Evolutionary conservation across 1,140 invertebrate species (phyloP).

Genomic region (Calliopsis andreniformis): DNA sequence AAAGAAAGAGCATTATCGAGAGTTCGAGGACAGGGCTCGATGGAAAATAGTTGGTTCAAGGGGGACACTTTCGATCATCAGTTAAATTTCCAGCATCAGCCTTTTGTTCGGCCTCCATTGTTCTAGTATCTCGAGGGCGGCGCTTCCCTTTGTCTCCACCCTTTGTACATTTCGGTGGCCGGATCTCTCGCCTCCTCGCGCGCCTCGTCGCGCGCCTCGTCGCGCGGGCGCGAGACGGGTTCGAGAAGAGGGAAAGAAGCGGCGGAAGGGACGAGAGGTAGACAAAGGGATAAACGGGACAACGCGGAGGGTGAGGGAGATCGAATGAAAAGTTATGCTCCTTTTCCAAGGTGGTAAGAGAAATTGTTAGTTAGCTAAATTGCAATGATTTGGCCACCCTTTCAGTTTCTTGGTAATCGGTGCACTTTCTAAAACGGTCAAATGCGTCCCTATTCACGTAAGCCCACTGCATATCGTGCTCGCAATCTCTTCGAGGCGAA

Average conservation of each 20-base stretch:
- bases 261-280: conserved; percentile 30
- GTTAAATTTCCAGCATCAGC: conserved; percentile 74
- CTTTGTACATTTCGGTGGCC: conserved; percentile 78
- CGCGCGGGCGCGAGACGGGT: conserved; percentile 69
- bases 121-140: conserved; percentile 80
- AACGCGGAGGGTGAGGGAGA: conserved; percentile 35
- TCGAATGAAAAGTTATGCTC: conserved; percentile 63
- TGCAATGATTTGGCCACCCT: neutral
- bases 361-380: conserved; percentile 67
- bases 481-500: conserved; percentile 36
- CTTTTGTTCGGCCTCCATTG: conserved; percentile 78
- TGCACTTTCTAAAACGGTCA: conserved; percentile 3
- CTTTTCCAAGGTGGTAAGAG: conserved; percentile 32
- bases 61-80: conserved; percentile 70
- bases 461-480: conserved; percentile 35
- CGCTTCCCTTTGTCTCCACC: conserved; percentile 81
- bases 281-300: conserved; percentile 54
- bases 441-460: conserved; percentile 32
- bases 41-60: conserved; percentile 63
- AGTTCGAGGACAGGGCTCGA: conserved; percentile 35
- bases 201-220: conserved; percentile 72
- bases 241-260: conserved; percentile 42
- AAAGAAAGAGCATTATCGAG: conserved; percentile 39
- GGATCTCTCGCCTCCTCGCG: conserved; percentile 74
- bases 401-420: neutral